Percentiles rank a stretch among this genome's conserved stretches.
phyloP scores from a whole-genome alignment of 2,113 vertebrate genomes.

The Anoplopoma fimbria region DNA sequence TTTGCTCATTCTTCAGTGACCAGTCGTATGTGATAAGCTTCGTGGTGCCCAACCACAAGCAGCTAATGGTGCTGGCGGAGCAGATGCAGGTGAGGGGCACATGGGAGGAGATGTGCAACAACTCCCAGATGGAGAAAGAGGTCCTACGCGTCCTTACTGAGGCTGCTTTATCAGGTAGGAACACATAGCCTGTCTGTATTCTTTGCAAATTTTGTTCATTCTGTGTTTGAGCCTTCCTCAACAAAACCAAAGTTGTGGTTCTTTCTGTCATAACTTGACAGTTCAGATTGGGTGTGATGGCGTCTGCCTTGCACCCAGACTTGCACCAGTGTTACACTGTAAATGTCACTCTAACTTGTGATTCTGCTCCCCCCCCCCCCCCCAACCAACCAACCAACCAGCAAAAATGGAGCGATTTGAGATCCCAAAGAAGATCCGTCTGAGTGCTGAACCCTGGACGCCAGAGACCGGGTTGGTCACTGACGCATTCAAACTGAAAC shows the following conservation, averaged over 20 bases:
- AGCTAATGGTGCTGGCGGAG: constrained; percentile 88
- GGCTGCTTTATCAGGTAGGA: constrained; percentile 89
- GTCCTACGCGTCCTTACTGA: constrained; percentile 92
- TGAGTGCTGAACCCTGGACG: constrained; percentile 95
- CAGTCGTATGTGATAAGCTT: constrained; percentile 98
- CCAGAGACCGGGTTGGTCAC: constrained; percentile 97
- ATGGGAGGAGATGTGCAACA: constrained; percentile 95
- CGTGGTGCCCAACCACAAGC: constrained; percentile 97
- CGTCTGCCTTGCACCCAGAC: constrained; percentile 1
- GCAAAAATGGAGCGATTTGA: constrained; percentile 97
- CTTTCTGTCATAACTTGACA: background rate
- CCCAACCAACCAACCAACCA: constrained; percentile 85
- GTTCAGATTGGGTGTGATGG: background rate
- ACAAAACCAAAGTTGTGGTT: background rate
- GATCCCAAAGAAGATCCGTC: constrained; percentile 94
- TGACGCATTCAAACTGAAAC: constrained; percentile 96
- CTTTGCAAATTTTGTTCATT: background rate
- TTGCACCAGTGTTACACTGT: background rate
- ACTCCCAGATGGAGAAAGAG: constrained; percentile 90
- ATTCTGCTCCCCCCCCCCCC: constrained; percentile 21
- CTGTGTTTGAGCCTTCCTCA: background rate
- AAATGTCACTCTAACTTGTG: constrained; percentile 16
- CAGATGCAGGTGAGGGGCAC: constrained; percentile 88
- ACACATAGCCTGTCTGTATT: background rate
- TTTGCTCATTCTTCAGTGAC: constrained; percentile 82